Evolutionary conservation across 2,888 invertebrate genomes (phyloP).

Genomic region (Hipparchia sbordonii): DNA sequence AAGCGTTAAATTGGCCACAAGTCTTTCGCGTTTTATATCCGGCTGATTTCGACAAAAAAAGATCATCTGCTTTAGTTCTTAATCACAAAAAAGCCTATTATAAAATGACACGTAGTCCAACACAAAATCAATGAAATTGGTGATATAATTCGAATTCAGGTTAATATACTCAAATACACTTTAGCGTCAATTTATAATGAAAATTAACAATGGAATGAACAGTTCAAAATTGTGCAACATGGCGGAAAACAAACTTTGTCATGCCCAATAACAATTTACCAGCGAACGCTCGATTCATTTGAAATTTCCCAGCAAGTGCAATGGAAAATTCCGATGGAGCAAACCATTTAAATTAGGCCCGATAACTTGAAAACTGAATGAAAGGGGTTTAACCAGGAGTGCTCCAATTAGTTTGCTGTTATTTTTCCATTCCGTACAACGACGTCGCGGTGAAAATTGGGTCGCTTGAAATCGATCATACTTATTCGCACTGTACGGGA

Average conservation of each 20-base stretch:
- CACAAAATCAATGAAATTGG: background rate
- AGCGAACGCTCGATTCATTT: slow-evolving; percentile 51
- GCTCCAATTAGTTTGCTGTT: slow-evolving; percentile 81
- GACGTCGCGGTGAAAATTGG: slow-evolving; percentile 58
- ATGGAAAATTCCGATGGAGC: slow-evolving; percentile 66
- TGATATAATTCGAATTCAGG: background rate
- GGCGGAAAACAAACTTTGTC: slow-evolving; percentile 36
- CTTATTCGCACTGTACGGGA: slow-evolving; percentile 40
- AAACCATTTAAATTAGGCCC: slow-evolving; percentile 79
- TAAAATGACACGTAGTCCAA: background rate
- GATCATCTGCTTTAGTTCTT: background rate
- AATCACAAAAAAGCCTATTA: background rate
- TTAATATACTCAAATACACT: slow-evolving; percentile 9
- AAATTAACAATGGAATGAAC: slow-evolving; percentile 17
- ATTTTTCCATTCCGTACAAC: slow-evolving; percentile 74
- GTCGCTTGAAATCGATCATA: slow-evolving; percentile 60
- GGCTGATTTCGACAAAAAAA: too few relatives aligned
- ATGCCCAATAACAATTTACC: slow-evolving; percentile 46
- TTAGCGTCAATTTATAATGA: slow-evolving; percentile 7
- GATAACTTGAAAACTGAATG: slow-evolving; percentile 77
- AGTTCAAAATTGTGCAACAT: slow-evolving; percentile 24
- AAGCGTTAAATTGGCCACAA: too few relatives aligned
- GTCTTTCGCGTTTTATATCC: too few relatives aligned
- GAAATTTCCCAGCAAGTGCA: slow-evolving; percentile 62
- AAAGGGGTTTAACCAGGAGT: slow-evolving; percentile 78